phyloP scores from a whole-genome alignment of 1,140 invertebrate species.

The Tetramorium alpestre region DNA sequence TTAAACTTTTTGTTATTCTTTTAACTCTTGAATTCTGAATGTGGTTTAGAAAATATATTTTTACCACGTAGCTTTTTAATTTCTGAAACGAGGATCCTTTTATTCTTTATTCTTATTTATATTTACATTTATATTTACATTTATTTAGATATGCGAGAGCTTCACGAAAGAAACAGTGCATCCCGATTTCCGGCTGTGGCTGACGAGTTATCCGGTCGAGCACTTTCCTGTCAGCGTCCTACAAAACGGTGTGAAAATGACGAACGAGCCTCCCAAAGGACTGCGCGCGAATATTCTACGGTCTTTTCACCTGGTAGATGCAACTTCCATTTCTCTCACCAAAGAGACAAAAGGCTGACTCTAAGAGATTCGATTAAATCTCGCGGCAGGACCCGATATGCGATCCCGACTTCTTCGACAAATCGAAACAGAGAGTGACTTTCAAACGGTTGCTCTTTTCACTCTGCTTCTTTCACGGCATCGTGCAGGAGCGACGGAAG shows the following conservation, averaged over 20 bases:
- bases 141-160: conserved; percentile 91
- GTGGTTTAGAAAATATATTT: background rate
- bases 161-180: conserved; percentile 92
- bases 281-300: conserved; percentile 90
- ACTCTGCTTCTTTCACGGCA: conserved; percentile 97
- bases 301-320: conserved; percentile 89
- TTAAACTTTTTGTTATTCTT: background rate
- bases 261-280: conserved; percentile 96
- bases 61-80: background rate
- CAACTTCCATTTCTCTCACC: background rate
- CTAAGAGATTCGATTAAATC: background rate
- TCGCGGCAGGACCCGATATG: conserved; percentile 91
- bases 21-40: background rate
- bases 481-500: conserved; percentile 96
- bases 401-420: conserved; percentile 95
- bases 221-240: conserved; percentile 97
- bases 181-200: conserved; percentile 95
- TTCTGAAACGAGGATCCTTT: background rate
- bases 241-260: conserved; percentile 98
- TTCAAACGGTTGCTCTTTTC: conserved; percentile 96
- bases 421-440: conserved; percentile 89
- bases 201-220: conserved; percentile 96
- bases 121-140: background rate
- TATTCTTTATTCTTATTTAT: background rate
- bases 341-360: background rate